These are phyloP conservation scores for Tenodera sinensis DNA, from an alignment of 2,888 invertebrate genomes.

Conservation along the genomic window DNA sequence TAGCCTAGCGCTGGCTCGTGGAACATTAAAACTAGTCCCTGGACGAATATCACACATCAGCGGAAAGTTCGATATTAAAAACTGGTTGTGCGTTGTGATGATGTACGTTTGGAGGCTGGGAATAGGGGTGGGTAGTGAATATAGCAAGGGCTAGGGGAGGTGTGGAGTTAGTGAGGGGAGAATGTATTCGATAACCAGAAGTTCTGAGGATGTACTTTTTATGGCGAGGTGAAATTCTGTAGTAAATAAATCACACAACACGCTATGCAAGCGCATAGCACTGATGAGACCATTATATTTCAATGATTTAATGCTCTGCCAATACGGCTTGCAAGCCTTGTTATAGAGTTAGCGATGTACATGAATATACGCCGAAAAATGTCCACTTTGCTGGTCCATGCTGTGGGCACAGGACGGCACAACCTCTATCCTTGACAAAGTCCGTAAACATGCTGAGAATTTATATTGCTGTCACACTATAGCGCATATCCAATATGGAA, in stretches of 20 bases:
- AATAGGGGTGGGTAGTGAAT: not conserved
- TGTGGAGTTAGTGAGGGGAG: not conserved
- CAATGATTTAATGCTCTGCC: slow-evolving; percentile 26
- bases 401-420: not conserved
- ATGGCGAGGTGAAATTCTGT: slow-evolving; percentile 2
- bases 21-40: not conserved
- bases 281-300: slow-evolving; percentile 27
- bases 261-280: not conserved
- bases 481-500: not conserved
- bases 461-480: not conserved
- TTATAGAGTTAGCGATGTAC: not conserved
- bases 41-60: not conserved
- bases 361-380: not conserved
- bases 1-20: not conserved
- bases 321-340: slow-evolving; percentile 15
- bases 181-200: not conserved
- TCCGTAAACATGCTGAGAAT: not conserved
- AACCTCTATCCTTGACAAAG: not conserved
- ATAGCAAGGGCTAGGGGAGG: not conserved
- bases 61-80: not conserved
- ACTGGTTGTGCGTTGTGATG: not conserved
- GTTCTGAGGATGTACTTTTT: slow-evolving; percentile 6
- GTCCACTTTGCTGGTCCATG: not conserved
- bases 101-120: not conserved
- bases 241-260: not conserved